phyloP scores from a whole-genome alignment of 53 echinoderm and acorn worm species.

The Apostichopus leukothele region DNA sequence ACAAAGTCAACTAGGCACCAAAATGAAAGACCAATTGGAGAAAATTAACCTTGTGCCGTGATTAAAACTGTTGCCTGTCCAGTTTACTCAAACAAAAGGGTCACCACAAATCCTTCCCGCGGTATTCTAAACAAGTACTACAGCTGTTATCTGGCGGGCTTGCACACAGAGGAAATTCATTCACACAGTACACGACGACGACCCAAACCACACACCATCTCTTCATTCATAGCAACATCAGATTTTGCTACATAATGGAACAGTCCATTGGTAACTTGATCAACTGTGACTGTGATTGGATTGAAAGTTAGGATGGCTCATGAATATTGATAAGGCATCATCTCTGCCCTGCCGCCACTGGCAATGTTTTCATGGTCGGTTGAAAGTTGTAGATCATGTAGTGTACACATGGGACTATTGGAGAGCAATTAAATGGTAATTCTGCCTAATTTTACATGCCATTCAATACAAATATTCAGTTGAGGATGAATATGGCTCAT shows the following conservation, averaged over 20 bases:
- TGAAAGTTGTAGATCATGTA: conserved; percentile 41
- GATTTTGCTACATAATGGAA: conserved; percentile 20
- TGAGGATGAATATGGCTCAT: conserved; percentile 24
- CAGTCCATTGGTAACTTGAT: conserved; percentile 45
- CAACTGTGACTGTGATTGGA: conserved; percentile 49
- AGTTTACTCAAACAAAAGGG: conserved; percentile 33
- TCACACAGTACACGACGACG: background rate
- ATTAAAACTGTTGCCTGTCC: conserved; percentile 32
- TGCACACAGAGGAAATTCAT: background rate
- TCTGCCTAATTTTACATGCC: conserved; percentile 19
- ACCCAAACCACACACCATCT: background rate
- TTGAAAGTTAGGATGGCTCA: conserved; percentile 31
- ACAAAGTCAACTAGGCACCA: conserved; percentile 43
- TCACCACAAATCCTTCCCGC: conserved; percentile 29
- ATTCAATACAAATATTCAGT: background rate
- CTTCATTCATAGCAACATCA: background rate
- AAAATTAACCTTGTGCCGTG: conserved; percentile 28
- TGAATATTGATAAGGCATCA: background rate
- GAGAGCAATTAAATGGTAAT: conserved; percentile 41
- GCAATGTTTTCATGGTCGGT: conserved; percentile 38
- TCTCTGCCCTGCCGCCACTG: background rate
- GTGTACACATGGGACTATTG: conserved; percentile 41
- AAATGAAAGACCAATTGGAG: conserved; percentile 11
- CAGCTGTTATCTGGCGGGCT: background rate
- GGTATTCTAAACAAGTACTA: background rate